A percentile compares a stretch with the other conserved stretches of the same genome.
Evolutionary conservation across 2,797 vertebrate genomes (phyloP).

Genomic region (Pangasius sanitwongsei): DNA sequence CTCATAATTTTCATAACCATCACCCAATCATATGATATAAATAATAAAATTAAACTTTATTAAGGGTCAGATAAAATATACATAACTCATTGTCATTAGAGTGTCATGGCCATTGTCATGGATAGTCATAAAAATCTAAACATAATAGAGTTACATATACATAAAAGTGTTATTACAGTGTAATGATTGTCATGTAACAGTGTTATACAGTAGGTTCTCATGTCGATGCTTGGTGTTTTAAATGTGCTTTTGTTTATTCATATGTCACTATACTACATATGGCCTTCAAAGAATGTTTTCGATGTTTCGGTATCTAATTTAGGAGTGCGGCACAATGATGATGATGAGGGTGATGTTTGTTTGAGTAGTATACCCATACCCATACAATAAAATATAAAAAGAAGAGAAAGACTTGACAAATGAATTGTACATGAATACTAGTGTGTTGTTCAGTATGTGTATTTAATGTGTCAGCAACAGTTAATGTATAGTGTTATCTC

Average conservation of each 20-base stretch:
- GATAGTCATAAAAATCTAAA: background rate
- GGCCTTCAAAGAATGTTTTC: no score
- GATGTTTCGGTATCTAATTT: background rate
- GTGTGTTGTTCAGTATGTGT: background rate
- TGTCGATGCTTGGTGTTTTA: no score
- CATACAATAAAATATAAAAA: background rate
- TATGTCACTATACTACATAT: no score
- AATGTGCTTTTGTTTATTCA: no score
- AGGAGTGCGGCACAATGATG: background rate
- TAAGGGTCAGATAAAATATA: background rate
- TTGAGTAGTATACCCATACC: background rate
- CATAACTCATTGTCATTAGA: background rate
- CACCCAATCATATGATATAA: background rate
- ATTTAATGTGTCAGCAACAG: background rate
- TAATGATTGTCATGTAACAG: background rate
- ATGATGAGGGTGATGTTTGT: background rate
- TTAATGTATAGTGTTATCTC: background rate
- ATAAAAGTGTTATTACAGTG: background rate
- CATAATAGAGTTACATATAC: no score
- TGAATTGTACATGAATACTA: background rate
- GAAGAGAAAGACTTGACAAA: background rate
- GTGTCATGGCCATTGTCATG: background rate
- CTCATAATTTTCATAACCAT: background rate
- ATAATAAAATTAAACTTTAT: background rate
- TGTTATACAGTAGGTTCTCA: background rate